These are phyloP conservation scores for Manacus vitellinus DNA, from an alignment of 2,113 vertebrate species.

Conservation along the genomic window DNA sequence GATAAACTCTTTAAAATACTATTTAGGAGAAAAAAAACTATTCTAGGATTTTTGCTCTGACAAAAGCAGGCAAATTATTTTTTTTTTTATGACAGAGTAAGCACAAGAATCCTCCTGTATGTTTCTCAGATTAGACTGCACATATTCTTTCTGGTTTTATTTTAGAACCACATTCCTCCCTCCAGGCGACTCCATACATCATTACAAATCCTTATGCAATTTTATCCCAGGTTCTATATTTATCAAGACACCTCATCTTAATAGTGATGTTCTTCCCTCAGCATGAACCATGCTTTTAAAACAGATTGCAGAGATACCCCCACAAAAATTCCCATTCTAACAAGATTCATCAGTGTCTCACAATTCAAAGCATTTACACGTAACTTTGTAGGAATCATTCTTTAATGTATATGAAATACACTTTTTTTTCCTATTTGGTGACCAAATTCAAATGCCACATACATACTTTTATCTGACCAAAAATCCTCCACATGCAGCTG, in stretches of 20 bases:
- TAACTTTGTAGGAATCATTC: not conserved
- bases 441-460: not conserved
- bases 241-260: conserved; percentile 14
- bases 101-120: not conserved
- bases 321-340: not conserved
- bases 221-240: conserved; percentile 24
- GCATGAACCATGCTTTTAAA: not conserved
- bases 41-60: not conserved
- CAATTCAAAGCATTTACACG: not conserved
- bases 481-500: not conserved
- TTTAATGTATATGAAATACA: not conserved
- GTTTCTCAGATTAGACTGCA: not conserved
- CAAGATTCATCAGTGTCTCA: not conserved
- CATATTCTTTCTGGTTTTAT: conserved; percentile 1
- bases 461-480: not conserved
- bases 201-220: conserved; percentile 25
- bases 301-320: not conserved
- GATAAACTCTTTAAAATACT: not conserved
- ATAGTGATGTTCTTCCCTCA: not conserved
- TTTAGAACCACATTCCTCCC: conserved; percentile 26
- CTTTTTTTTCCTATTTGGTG: not conserved
- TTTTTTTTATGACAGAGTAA: not conserved
- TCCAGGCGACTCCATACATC: not conserved
- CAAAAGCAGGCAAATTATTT: not conserved
- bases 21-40: not conserved